Base-by-base conservation (phyloP, 2,113 vertebrate species). In the Athene cunicularia region DNA sequence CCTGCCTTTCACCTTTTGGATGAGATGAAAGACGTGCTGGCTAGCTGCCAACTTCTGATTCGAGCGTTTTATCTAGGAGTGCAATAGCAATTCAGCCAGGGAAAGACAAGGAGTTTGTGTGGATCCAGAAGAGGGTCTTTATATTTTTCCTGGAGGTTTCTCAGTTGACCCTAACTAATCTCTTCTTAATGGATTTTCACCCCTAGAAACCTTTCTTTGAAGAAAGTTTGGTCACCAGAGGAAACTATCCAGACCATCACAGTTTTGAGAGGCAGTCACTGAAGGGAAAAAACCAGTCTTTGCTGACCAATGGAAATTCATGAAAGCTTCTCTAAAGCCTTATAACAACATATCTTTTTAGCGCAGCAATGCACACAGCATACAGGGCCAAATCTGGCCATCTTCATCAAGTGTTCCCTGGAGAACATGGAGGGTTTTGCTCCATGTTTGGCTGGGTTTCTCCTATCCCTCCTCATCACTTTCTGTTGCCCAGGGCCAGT, bases 1-100 rank as follows among this genome's bases (percentile, higher is more conserved):
- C 14, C 43, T 35, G 32, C 30, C 16, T 93, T 90, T 96, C 76
- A 86, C 88, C 91, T 95, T 86, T 93, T 1, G 5, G 30, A 30
- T 43, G 33, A 56, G 81, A 97, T 93, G 76, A 95, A 97, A 97
- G 64, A 30, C n/a, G 35, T 35, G 20, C 71, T 94, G 91, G 74
- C 77, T 26, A 39, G 41, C 39, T 6, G 60, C 79, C 96, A 72
- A 6, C 37, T 28, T 53, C 64, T 79, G 66, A 87, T 93, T 80
- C 8, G 14, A 90, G 87, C 3, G 3, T 93, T 96, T 97, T 83
- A 75, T 77, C n/a, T 41, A 50, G 35, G 45, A 91, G 22, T 41
- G 32, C 0, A 4, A 55, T 35, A 80, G 67, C 2, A 5, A 50
- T 70, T 81, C 64, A 56, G 30, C 28, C 52, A 12, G 53, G 12